phyloP scores from a whole-genome alignment of 2,113 vertebrate genomes.

The Cairina moschata region DNA sequence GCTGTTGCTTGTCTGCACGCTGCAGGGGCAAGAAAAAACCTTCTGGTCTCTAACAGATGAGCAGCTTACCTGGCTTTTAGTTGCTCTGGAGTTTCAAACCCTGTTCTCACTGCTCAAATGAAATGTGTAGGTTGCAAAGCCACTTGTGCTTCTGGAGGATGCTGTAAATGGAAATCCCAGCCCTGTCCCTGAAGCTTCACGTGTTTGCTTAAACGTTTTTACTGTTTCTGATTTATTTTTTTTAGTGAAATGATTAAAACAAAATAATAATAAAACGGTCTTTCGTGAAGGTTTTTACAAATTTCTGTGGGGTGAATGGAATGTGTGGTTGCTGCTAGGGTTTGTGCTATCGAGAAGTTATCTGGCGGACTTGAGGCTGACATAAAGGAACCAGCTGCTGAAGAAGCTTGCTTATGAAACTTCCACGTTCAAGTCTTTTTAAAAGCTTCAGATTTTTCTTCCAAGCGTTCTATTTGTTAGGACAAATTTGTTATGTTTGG shows the following conservation, averaged over 20 bases:
- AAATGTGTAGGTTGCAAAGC: not conserved
- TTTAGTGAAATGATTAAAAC: not conserved
- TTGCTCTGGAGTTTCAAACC: not conserved
- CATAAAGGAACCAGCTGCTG: not conserved
- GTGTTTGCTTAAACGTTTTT: not conserved
- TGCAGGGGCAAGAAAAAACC: no score
- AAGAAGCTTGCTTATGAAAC: not conserved
- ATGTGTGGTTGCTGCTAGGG: fast-evolving
- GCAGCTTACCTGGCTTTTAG: not conserved
- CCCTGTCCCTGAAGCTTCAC: not conserved
- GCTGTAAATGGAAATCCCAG: fast-evolving
- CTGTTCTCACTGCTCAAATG: not conserved
- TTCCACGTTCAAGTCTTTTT: not conserved
- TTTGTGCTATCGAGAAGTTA: not conserved
- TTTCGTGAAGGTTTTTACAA: not conserved
- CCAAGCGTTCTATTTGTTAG: not conserved
- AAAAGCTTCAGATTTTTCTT: not conserved
- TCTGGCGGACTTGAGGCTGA: not conserved
- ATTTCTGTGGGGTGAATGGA: not conserved
- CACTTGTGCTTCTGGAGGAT: fast-evolving
- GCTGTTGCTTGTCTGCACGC: fast-evolving
- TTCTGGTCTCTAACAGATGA: fast-evolving
- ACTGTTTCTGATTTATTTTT: not conserved
- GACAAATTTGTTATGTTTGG: not conserved
- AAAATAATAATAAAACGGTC: not conserved